Evolutionary conservation across 2,797 vertebrate species (phyloP).

Genomic region (Eulemur mongoz): DNA sequence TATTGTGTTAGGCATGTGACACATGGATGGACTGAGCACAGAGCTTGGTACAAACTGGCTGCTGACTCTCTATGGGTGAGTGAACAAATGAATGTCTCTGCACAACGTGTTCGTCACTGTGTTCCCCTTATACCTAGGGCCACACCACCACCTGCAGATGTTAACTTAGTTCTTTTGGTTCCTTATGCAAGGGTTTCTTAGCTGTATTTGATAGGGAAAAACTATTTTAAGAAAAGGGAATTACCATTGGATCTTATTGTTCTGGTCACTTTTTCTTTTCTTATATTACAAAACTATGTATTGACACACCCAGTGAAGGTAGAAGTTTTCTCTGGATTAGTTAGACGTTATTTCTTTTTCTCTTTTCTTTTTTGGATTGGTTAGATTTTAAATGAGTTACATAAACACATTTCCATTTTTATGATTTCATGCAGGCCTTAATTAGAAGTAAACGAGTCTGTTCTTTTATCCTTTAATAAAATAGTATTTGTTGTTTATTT

Average conservation of each 20-base stretch:
- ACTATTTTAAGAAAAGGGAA: slow-evolving; percentile 41
- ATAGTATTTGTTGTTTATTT: slow-evolving; percentile 41
- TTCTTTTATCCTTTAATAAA: slow-evolving; percentile 50
- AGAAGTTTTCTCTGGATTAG: not conserved
- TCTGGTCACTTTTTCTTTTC: slow-evolving; percentile 6
- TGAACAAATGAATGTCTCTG: not conserved
- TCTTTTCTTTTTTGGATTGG: not conserved
- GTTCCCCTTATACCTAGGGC: not conserved
- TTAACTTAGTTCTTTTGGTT: not conserved
- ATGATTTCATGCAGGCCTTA: slow-evolving; percentile 13
- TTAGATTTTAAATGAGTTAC: slow-evolving; percentile 51
- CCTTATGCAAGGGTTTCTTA: not conserved
- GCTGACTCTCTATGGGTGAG: not conserved
- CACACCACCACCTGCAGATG: not conserved
- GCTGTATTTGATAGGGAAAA: not conserved
- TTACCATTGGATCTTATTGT: not conserved
- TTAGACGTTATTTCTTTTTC: slow-evolving; percentile 28
- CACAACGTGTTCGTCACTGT: not conserved
- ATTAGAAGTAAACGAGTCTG: slow-evolving; percentile 44
- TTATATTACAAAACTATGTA: not conserved
- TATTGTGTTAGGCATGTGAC: not conserved
- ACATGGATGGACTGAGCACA: not conserved
- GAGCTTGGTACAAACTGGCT: not conserved
- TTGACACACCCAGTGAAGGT: not conserved
- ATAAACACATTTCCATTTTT: slow-evolving; percentile 43